These are phyloP conservation scores for Ceratina australensis DNA, from an alignment of 1,140 invertebrate species.

Conservation along the genomic window DNA sequence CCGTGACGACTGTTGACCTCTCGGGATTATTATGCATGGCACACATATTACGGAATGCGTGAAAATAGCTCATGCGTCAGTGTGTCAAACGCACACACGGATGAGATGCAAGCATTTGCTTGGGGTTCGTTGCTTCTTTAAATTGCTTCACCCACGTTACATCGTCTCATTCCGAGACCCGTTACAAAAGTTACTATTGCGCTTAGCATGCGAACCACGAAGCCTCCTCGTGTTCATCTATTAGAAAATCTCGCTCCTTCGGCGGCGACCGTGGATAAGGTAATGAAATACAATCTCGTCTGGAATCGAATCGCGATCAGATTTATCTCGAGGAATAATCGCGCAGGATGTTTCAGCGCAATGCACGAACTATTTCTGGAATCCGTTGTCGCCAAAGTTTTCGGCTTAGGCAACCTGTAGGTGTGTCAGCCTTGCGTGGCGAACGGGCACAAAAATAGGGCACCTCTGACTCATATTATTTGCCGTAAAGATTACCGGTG, in stretches of 20 bases:
- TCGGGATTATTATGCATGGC: constrained; percentile 41
- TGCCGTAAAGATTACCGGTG: neutral
- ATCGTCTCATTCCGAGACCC: neutral
- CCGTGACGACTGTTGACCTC: constrained; percentile 63
- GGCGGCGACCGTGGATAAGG: neutral
- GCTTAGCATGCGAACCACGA: neutral
- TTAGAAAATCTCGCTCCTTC: neutral
- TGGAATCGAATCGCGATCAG: neutral
- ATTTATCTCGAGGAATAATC: neutral
- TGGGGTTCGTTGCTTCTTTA: constrained; percentile 46
- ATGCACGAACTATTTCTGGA: constrained; percentile 23
- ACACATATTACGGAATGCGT: constrained; percentile 63
- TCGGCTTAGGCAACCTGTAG: constrained; percentile 10
- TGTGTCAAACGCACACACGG: constrained; percentile 36
- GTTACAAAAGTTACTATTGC: neutral
- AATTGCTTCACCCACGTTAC: constrained; percentile 23
- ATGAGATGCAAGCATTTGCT: neutral
- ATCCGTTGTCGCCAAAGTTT: constrained; percentile 9
- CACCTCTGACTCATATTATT: constrained; percentile 10
- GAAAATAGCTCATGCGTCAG: constrained; percentile 65
- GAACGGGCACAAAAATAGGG: constrained; percentile 16
- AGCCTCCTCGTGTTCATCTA: too few relatives aligned
- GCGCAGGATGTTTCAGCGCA: neutral
- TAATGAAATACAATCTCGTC: too few relatives aligned
- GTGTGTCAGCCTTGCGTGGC: neutral